Base-by-base conservation (phyloP, 2,888 invertebrate species). In the Lepidocyrtinus sp. region DNA sequence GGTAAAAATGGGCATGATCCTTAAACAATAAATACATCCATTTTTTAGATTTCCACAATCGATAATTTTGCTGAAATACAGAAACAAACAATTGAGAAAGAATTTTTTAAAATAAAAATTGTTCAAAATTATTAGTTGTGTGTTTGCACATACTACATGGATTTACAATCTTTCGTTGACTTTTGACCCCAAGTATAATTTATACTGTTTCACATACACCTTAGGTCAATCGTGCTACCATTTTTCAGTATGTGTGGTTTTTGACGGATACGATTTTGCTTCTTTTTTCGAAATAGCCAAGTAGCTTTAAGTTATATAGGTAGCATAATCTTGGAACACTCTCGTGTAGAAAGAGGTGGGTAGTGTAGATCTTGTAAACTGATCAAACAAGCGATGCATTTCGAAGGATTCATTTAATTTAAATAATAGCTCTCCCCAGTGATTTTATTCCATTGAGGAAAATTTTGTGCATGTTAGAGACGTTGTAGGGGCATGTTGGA, bases 191-290 rank as follows among this genome's bases (percentile, higher is more conserved):
- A 50, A 15, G 7, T 3, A 68, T 68, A 68, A 68, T 68, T 50
- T 68, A 68, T 68, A 50, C 68, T 12, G 21, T 22, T 62, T 21
- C 17, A 62, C 12, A 50, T 36, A 72, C 80, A 80, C 74, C 75
- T 80, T 74, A 70, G 80, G 75, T 80, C 69, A 55, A 69, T 61
- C 62, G 19, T 69, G 74, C 74, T 80, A 75, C 75, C 68, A 36
- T 61, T 75, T 72, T 67, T 73, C 78, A 36, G 63, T 25, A 27
- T 80, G 80, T 80, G 80, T 75, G 80, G 80, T 45, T 71, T 70
- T n/a, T 15, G 21, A 25, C n/a, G n/a, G n/a, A 5, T 36, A 5
- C 12, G 36, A 36, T 36, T 36, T 36, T 36, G 7, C 7, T 12
- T 36, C 12, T 36, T 36, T 9, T 12, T 36, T 50, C 68, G 45